Percentiles rank a stretch among this genome's conserved stretches.
phyloP scores from a whole-genome alignment of 1,140 invertebrate genomes.

The Drosophila malerkotliana region DNA sequence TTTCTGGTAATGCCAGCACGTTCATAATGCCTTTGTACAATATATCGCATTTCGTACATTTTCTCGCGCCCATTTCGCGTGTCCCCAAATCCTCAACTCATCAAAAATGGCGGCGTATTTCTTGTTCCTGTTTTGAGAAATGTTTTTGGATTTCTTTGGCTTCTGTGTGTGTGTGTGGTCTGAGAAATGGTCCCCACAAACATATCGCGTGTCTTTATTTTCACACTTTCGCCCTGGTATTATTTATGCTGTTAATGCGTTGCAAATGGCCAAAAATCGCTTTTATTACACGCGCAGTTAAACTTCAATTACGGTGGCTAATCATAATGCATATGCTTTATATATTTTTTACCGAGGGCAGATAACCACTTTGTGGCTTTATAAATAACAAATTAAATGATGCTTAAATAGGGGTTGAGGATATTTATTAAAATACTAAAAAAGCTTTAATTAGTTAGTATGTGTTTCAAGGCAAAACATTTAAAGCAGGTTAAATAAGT shows the following conservation, averaged over 20 bases:
- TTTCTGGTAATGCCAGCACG: slow-evolving; percentile 54
- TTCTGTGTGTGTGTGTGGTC: not conserved
- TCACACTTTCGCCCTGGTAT: slow-evolving; percentile 64
- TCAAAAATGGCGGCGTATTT: slow-evolving; percentile 46
- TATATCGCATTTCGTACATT: slow-evolving; percentile 73
- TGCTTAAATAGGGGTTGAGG: not conserved
- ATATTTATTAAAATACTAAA: not conserved
- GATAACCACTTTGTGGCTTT: not conserved
- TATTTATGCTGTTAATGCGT: slow-evolving; percentile 82
- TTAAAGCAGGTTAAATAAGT: too few relatives aligned
- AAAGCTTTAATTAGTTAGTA: not conserved
- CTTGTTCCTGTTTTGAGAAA: slow-evolving; percentile 47
- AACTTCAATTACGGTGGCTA: slow-evolving; percentile 78
- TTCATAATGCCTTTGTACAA: slow-evolving; percentile 53
- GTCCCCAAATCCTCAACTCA: slow-evolving; percentile 49
- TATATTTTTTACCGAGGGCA: slow-evolving; percentile 27
- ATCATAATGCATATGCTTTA: slow-evolving; percentile 71
- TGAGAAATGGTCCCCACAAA: slow-evolving; percentile 50
- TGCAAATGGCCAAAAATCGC: slow-evolving; percentile 82
- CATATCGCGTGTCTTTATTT: slow-evolving; percentile 69
- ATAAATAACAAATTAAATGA: not conserved
- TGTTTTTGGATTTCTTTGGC: slow-evolving; percentile 38
- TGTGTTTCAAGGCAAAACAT: too few relatives aligned
- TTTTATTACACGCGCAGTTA: slow-evolving; percentile 83
- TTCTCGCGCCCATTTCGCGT: slow-evolving; percentile 56